Base-by-base conservation (phyloP, 1,140 invertebrate genomes). In the Leptopilina clavipes region DNA sequence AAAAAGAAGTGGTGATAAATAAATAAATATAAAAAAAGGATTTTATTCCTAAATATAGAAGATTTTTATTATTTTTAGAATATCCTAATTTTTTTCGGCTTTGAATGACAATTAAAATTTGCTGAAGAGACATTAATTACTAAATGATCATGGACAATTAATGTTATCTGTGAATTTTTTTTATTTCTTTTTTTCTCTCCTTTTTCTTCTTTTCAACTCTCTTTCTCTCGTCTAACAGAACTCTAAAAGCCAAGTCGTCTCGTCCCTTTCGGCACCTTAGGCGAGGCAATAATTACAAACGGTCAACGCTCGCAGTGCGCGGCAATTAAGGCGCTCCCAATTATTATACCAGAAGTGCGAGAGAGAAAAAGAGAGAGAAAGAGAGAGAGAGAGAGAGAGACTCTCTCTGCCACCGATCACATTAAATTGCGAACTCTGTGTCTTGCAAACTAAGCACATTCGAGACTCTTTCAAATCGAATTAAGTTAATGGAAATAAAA, bases 251-350 rank as follows among this genome's bases (percentile, higher is more conserved):
- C 14, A 6, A n/a, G 25, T 40, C 2, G 11, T 25, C 8, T n/a
- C n/a, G n/a, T 71, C 40, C 74, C 75, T 59, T 81, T 77, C 84
- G 77, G 83, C 83, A 84, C 85, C 84, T 87, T 83, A 84, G 82
- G 76, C 78, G 79, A 83, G 84, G 81, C 86, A 86, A 88, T 86
- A 86, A 86, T 86, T 40, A 40, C 37, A 40, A 88, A 86, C 85
- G 85, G 86, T 86, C 86, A 86, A 86, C 85, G 85, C 85, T 87
- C 86, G 86, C 86, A 81, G 84, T 76, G 83, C 84, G 79, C 83
- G 82, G 86, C 87, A 87, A 88, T 88, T 88, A 88, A 86, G 86
- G 85, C 85, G 84, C 86, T 86, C 85, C 88, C 84, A 88, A 88
- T 89, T 89, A 88, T 87, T 86, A 81, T 84, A 40, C 37, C 37